Base-by-base conservation (phyloP, 1,140 invertebrate species). In the Drosophila cardini region DNA sequence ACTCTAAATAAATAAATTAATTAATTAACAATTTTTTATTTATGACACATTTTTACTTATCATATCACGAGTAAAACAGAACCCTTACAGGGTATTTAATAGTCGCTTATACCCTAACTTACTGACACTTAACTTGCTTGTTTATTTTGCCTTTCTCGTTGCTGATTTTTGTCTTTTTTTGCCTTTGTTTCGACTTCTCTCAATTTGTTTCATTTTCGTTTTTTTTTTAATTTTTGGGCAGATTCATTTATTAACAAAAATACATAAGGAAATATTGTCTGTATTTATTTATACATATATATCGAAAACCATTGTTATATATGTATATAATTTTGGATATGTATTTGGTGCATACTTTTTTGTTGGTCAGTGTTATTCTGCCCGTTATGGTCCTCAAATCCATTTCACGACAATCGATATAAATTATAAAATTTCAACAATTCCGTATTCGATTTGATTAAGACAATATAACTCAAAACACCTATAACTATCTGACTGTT, bases 221-320 rank as follows among this genome's bases (percentile, higher is more conserved):
- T 55, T 65, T 46, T 56, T 30, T 21, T 63, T 32, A 0, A 9
- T 57, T 72, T 38, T 76, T 50, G 15, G 34, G 50, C 69, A 46
- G 57, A 34, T 64, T 70, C 74, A 81, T 74, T 81, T 82, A 78
- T 82, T 81, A 82, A 55, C 48, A 80, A 80, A 76, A 50, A 50
- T 38, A 45, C 43, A 62, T 56, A 67, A 16, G 46, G 40, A 30
- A 38, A 38, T 55, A 52, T 52, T 34, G 48, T 52, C 26, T 34
- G 48, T 34, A 34, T 52, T 34, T 32, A 52, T 52, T 30, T 32
- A 50, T 50, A 46, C 10, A 11, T 48, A 15, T 52, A 13, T 52
- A 52, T 15, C 13, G 26, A 42, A 53, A 62, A 64, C 11, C 48
- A 48, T 58, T 16, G 0, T 26, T 16, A 60, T 64, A 69, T 48